Base-by-base conservation (phyloP, 1,140 invertebrate species). In the Bombus affinis region DNA sequence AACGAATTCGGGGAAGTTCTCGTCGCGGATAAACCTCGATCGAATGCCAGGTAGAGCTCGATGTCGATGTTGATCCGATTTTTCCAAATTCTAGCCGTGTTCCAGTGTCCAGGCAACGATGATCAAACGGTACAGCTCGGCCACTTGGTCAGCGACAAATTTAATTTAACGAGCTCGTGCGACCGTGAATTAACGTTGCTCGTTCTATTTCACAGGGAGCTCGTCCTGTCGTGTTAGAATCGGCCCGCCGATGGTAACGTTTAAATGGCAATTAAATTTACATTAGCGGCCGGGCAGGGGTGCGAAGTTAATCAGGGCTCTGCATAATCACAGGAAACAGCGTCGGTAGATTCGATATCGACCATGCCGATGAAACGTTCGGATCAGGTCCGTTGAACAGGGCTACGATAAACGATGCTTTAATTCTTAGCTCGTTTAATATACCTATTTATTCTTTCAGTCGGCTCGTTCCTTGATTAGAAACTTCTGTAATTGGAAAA, bases 251-350 rank as follows among this genome's bases (percentile, higher is more conserved):
- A n/a, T 57, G 35, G 12, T n/a, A 22, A n/a, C 47, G 35, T 57
- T 76, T 18, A 18, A 57, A 57, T 76, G 35, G 74, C 47, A 76
- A 76, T 76, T 76, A 76, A 76, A 57, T 57, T 59, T 37, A 57
- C 74, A 76, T 76, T 76, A 76, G 47, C 25, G 3, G 35, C 12
- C 18, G 74, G 12, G 18, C 25, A 76, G 5, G 35, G 8, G 12
- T 10, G 25, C 9, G 22, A 37, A 57, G 44, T 53, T 35, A 74
- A 74, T 75, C 44, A 53, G 32, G 13, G n/a, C 6, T n/a, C 15
- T n/a, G 3, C 13, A 35, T 75, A 75, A 53, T 53, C 18, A 37
- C 15, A 25, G 42, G 25, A 32, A 44, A 73, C 13, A n/a, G 28
- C 8, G 15, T 47, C 12, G 15, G 8, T 71, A 62, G 62, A 15